Evolutionary conservation across 2,797 vertebrate genomes (phyloP).

Genomic region (Gobionotothen gibberifrons): DNA sequence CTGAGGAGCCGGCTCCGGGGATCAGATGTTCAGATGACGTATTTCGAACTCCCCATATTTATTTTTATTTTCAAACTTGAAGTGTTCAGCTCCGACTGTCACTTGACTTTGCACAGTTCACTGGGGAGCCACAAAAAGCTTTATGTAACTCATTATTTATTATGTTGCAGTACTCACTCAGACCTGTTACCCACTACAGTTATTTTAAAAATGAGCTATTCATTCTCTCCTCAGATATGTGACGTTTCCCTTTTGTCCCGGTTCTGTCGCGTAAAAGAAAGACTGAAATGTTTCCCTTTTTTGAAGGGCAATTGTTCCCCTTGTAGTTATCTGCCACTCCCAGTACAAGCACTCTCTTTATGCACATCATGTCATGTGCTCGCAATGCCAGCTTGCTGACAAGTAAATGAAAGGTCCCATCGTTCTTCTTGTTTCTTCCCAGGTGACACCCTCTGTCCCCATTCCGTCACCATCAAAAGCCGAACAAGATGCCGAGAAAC

Average conservation of each 20-base stretch:
- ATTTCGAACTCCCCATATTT: too few relatives aligned
- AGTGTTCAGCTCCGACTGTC: background rate
- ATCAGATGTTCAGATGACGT: too few relatives aligned
- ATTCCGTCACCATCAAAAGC: slow-evolving; percentile 86
- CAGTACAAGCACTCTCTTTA: slow-evolving; percentile 64
- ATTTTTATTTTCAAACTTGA: slow-evolving; percentile 4
- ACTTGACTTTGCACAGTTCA: background rate
- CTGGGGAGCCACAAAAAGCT: slow-evolving; percentile 12
- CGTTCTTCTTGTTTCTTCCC: slow-evolving; percentile 81
- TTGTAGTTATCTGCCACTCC: slow-evolving; percentile 66
- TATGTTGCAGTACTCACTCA: slow-evolving; percentile 4
- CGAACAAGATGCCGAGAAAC: slow-evolving; percentile 76
- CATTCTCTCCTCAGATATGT: slow-evolving; percentile 11
- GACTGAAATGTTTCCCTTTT: slow-evolving; percentile 38
- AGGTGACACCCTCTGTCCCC: slow-evolving; percentile 83
- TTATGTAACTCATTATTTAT: background rate
- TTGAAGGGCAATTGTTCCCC: slow-evolving; percentile 62
- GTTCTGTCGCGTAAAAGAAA: slow-evolving; percentile 25
- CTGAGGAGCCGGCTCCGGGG: too few relatives aligned
- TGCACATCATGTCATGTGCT: slow-evolving; percentile 75
- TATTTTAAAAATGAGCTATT: slow-evolving; percentile 5
- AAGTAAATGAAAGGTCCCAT: slow-evolving; percentile 83
- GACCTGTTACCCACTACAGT: slow-evolving; percentile 19
- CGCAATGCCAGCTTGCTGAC: slow-evolving; percentile 76
- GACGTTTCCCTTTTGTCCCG: slow-evolving; percentile 21